Base-by-base conservation (phyloP, 1,140 invertebrate species). In the Nomia melanderi region DNA sequence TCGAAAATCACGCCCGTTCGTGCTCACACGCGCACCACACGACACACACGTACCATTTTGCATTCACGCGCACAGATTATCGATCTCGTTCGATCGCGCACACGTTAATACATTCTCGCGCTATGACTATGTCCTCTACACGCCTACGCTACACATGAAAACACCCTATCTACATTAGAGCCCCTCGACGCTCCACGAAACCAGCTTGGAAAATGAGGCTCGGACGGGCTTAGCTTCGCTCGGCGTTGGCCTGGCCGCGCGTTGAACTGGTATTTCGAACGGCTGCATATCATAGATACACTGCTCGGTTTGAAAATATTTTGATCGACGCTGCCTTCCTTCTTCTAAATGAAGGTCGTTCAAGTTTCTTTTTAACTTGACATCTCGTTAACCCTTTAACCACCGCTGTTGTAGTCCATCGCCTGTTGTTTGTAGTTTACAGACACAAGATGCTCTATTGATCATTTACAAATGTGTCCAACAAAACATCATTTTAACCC, bases 141-240 rank as follows among this genome's bases (percentile, higher is more conserved):
- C 85, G 88, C 87, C 87, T 91, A 91, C 86, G 81, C 89, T 92
- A 92, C 89, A 92, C 91, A 92, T 91, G 89, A 91, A 91, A 92
- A 92, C 90, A 91, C 86, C 88, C 88, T 92, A 92, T 92, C 91
- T 92, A 92, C 90, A 92, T 88, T 85, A 86, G 87, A 86, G 81
- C 86, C 74, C 77, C 66, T 69, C 72, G 73, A 76, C 72, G 67
- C 64, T 56, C 71, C 79, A 59, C 70, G 44, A 59, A 75, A 72
- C 57, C 82, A 77, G 54, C 39, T 56, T 60, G 70, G 56, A 64
- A 74, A 76, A 57, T 47, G 14, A n/a, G 27, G 31, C 27, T 59
- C 23, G 29, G 31, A 23, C 54, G 54, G 27, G 27, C 14, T 57
- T 25, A 12, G n/a, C 11, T 8, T 53, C 23, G 53, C 9, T 27